Base-by-base conservation (phyloP, 2,888 invertebrate genomes). In the Micropterix aruncella region DNA sequence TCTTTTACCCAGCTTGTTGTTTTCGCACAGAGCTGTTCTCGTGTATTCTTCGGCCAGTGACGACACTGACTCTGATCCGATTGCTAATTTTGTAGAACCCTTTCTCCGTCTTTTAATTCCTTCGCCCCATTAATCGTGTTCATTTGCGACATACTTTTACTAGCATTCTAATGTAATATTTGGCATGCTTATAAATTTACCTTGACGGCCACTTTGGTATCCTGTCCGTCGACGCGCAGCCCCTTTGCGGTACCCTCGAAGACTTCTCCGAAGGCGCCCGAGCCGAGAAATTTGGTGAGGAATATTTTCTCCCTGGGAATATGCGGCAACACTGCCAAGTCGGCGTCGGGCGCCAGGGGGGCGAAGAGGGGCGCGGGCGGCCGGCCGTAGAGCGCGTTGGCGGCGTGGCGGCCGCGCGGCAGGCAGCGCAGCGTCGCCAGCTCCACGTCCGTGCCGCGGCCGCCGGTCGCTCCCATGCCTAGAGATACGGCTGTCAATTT, bases 241-340 rank as follows among this genome's bases (percentile, higher is more conserved):
- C 83, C 77, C 51, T 78, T 75, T 0, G 91, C 88, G 47, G 84
- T 74, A 0, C 96, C 97, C 67, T 94, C 92, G 60, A 88, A 94
- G 1, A 97, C 97, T 65, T 96, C 94, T 0, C 97, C 97, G 57
- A 97, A 99, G 1, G 95, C 95, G 0, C 97, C 97, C 46, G 90
- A 88, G 0, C 96, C 97, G 43, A 99, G 71, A 59, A 93, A 91
- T 57, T 89, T 89, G 12, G 82, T 83, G 18, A 93, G 66, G 0
- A 83, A 85, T 46, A 97, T 85, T 59, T 93, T 90, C 50, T 86
- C 87, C 47, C 88, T 77, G 36, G 80, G 75, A 47, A 96, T 87
- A 60, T 90, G 90, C 0, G 95, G 93, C 44, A 94, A 62, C 41
- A 82, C 72, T 2, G 85, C 81, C 49, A 89, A 73, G 51, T 89